Conservation (phyloP, 2,888 invertebrate species). For the Perizoma flavofasciatum region DNA sequence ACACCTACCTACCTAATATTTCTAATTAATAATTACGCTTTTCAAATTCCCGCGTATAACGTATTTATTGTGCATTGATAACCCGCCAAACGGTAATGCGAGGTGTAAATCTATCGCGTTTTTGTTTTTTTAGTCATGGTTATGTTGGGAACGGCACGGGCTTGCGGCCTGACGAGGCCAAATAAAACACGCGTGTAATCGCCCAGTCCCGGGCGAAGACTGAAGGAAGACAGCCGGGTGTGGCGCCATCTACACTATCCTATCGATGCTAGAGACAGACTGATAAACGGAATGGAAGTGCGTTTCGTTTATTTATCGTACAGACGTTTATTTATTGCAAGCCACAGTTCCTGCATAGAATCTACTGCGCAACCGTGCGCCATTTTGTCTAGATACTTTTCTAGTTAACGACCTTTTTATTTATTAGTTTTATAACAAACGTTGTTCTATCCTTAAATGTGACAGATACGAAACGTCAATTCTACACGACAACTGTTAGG, state of each 20-base stretch:
- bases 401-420: no score
- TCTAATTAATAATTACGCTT: no score
- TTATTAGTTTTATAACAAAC: no score
- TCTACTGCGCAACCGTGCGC: not conserved
- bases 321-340: slow-evolving; percentile 1
- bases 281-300: slow-evolving; percentile 23
- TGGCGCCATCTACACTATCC: slow-evolving; percentile 49
- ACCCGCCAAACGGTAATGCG: not conserved
- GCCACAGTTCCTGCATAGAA: not conserved
- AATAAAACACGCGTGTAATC: slow-evolving; percentile 36
- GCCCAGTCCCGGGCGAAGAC: slow-evolving; percentile 73
- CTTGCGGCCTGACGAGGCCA: not conserved
- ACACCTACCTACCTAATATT: not conserved
- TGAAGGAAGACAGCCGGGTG: slow-evolving; percentile 37
- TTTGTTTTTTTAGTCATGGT: slow-evolving; percentile 43
- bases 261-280: slow-evolving; percentile 47
- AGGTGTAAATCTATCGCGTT: slow-evolving; percentile 18
- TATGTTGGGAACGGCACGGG: slow-evolving; percentile 20
- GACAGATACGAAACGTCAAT: no score
- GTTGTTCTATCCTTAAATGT: no score
- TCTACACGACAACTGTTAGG: no score
- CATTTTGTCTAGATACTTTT: no score
- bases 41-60: no score
- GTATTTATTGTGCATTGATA: no score
- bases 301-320: slow-evolving; percentile 37